These are phyloP conservation scores for Micromesistius poutassou DNA, from an alignment of 2,797 vertebrate genomes.

Conservation along the genomic window DNA sequence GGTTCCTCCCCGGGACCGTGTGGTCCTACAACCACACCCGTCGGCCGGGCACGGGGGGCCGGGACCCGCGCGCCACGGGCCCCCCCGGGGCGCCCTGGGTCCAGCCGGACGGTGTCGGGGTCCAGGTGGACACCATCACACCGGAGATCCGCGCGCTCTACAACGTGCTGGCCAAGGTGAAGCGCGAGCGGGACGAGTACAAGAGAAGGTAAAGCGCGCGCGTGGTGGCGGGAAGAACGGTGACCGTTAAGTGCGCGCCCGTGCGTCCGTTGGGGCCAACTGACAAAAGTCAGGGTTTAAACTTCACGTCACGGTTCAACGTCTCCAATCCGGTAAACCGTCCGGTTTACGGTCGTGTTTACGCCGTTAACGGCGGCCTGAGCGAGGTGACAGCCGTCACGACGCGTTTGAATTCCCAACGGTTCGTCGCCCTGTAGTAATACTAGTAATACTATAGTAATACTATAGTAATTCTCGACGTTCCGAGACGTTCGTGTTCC, in stretches of 20 bases:
- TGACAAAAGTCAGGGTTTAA: neutral
- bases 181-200: conserved; percentile 88
- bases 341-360: neutral
- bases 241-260: too few species aligned
- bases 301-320: neutral
- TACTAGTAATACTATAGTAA: too few species aligned
- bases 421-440: too few species aligned
- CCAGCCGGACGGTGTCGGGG: conserved; percentile 85
- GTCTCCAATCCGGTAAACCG: neutral
- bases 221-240: neutral
- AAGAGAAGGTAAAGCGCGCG: conserved; percentile 79
- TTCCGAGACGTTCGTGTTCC: too few species aligned
- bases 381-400: too few species aligned
- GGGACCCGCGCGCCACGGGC: conserved; percentile 74
- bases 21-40: conserved; percentile 85
- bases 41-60: conserved; percentile 67
- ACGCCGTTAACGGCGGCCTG: neutral
- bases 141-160: conserved; percentile 91
- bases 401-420: too few species aligned
- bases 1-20: conserved; percentile 79
- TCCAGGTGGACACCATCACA: conserved; percentile 90
- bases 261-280: too few species aligned
- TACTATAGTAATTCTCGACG: too few species aligned
- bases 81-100: conserved; percentile 81
- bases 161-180: conserved; percentile 92